Percentiles rank a stretch among this genome's conserved stretches.
phyloP scores from a whole-genome alignment of 1,140 invertebrate genomes.

The Cydia fagiglandana region DNA sequence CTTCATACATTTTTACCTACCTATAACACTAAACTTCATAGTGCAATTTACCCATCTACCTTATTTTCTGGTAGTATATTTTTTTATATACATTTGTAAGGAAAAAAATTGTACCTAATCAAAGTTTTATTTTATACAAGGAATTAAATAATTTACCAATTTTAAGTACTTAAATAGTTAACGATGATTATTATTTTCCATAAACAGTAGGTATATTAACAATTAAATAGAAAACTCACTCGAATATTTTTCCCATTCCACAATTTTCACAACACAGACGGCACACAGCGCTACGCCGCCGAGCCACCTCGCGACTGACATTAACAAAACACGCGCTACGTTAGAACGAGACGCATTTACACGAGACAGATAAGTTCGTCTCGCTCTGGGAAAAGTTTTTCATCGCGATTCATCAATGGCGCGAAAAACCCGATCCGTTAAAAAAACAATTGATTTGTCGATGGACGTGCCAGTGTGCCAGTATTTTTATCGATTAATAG shows the following conservation, averaged over 20 bases:
- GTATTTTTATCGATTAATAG: constrained; percentile 5
- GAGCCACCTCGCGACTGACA: constrained; percentile 37
- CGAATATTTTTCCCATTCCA: constrained; percentile 58
- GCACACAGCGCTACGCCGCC: constrained; percentile 16
- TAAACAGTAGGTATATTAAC: not conserved
- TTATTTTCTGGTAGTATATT: too few species aligned
- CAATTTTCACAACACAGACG: constrained; percentile 17
- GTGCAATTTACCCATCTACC: too few species aligned
- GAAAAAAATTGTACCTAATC: not conserved
- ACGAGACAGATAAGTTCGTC: not conserved
- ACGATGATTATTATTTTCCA: not conserved
- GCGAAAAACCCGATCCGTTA: constrained; percentile 9
- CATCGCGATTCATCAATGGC: constrained; percentile 9
- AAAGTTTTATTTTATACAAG: not conserved
- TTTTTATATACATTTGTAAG: too few species aligned
- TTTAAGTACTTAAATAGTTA: not conserved
- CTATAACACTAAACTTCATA: not conserved
- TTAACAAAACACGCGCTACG: not conserved
- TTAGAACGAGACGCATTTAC: not conserved
- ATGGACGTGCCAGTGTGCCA: constrained; percentile 13
- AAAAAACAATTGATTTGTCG: constrained; percentile 12
- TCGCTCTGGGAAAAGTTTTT: constrained; percentile 22
- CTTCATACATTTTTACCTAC: not conserved
- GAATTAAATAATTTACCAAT: not conserved
- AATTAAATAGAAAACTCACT: constrained; percentile 45